Conservation (phyloP, 2,888 invertebrate genomes). For the Drosophila glabriapex region DNA sequence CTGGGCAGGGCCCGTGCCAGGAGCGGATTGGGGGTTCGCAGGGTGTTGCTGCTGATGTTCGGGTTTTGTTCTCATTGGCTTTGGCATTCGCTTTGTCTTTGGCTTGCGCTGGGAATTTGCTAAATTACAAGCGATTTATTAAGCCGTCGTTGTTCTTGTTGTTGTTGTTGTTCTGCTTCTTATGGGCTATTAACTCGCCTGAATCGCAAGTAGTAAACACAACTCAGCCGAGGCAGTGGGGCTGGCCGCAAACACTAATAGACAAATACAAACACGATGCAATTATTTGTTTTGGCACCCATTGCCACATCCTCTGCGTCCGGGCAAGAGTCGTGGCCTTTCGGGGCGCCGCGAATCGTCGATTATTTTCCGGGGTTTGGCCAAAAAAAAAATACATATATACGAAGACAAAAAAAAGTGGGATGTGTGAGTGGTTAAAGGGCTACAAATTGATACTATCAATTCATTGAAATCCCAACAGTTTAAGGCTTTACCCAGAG, state of each 20-base stretch:
- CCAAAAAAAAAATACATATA: not conserved
- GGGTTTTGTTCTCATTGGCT: slow-evolving; percentile 30
- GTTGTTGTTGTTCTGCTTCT: slow-evolving; percentile 26
- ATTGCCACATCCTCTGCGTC: slow-evolving; percentile 10
- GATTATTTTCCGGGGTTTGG: not conserved
- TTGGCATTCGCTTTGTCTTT: slow-evolving; percentile 47
- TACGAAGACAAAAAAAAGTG: not conserved
- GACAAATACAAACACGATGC: slow-evolving; percentile 69
- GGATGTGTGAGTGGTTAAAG: not conserved
- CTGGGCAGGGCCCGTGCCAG: slow-evolving; percentile 18
- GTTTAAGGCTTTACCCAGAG: not conserved
- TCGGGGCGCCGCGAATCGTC: not conserved
- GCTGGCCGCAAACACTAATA: slow-evolving; percentile 45
- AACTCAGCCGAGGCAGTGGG: slow-evolving; percentile 4
- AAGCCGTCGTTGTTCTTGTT: slow-evolving; percentile 36
- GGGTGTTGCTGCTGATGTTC: not conserved
- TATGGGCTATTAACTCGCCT: slow-evolving; percentile 65
- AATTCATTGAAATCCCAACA: not conserved
- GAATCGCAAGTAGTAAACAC: slow-evolving; percentile 60
- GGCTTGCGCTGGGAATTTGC: slow-evolving; percentile 51
- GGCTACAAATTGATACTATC: not conserved
- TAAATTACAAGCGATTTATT: slow-evolving; percentile 63
- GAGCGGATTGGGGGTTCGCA: slow-evolving; percentile 1
- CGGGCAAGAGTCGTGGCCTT: not conserved
- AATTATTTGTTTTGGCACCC: slow-evolving; percentile 63